Conservation (phyloP, 2,888 invertebrate species). For the Emesis russula region DNA sequence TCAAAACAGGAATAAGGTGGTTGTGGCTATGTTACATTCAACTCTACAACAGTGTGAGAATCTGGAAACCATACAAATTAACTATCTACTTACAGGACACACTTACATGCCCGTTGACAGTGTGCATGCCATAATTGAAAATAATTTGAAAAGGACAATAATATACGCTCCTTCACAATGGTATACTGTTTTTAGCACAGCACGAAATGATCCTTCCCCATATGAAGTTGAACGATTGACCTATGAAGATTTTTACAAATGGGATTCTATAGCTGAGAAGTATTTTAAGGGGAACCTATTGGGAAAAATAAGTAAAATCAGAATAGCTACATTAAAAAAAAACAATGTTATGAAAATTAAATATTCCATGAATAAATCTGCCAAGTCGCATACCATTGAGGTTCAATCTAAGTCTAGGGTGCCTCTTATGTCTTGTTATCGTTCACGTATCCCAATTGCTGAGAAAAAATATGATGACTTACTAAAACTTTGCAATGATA, state of each 20-base stretch:
- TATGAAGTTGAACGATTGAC: slow-evolving; percentile 74
- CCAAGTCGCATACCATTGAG: slow-evolving; percentile 20
- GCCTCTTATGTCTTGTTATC: slow-evolving; percentile 22
- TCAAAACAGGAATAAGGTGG: slow-evolving; percentile 30
- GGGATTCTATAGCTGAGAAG: slow-evolving; percentile 80
- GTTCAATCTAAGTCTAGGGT: slow-evolving; percentile 19
- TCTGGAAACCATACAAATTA: slow-evolving; percentile 82
- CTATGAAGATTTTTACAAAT: slow-evolving; percentile 80
- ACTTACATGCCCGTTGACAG: slow-evolving; percentile 86
- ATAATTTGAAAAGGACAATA: slow-evolving; percentile 67
- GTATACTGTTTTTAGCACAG: slow-evolving; percentile 61
- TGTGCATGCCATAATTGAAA: slow-evolving; percentile 87
- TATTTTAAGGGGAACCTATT: slow-evolving; percentile 80
- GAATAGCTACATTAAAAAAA: slow-evolving; percentile 80
- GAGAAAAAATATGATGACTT: slow-evolving; percentile 18
- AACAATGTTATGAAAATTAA: slow-evolving; percentile 53
- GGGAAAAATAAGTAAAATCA: slow-evolving; percentile 84
- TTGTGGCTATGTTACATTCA: slow-evolving; percentile 27
- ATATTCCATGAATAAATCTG: slow-evolving; percentile 57
- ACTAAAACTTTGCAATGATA: slow-evolving; percentile 31
- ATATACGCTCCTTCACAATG: slow-evolving; percentile 78
- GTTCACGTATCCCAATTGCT: slow-evolving; percentile 22
- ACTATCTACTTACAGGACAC: slow-evolving; percentile 88
- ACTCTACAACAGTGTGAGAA: slow-evolving; percentile 77
- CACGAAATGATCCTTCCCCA: slow-evolving; percentile 78